Evolutionary conservation across 2,888 invertebrate species (phyloP), one percentile per base, ranked within the genome.

Genomic region (Melanchra persicariae): DNA sequence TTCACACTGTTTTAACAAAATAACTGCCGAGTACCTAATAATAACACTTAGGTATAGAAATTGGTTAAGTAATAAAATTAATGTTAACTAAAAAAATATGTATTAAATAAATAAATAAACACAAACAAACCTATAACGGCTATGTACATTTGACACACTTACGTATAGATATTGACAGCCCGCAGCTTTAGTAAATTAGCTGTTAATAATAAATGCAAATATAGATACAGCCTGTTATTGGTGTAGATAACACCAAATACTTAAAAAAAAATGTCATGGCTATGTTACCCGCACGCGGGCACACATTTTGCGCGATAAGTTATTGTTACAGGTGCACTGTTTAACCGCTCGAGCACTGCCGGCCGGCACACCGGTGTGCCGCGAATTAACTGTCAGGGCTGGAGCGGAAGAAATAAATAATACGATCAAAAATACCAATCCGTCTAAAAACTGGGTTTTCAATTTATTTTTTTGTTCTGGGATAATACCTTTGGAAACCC

Each of bases 271-370:
- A 59, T n/a, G 2, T 8, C n/a, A 40, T 47, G 9, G 22, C n/a
- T 17, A 47, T 59, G 45, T 49, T 37, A 59, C 63, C 78, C 49
- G 63, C 78, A 77, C 9, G 58, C 75, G 8, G 37, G 24, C 1
- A 58, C n/a, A 22, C 19, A 74, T 43, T 54, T 75, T 9, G 17
- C 12, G 49, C 12, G 26, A 62, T 40, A 10, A 62, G 70, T 52
- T 43, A 75, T 54, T 30, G 37, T n/a, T 43, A 40, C 9, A 19
- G 3, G 12, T 30, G 54, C 7, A n/a, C n/a, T 40, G 40, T 0
- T 17, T 0, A 40, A 52, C 30, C 3, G 30, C 5, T n/a, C n/a
- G n/a, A n/a, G n/a, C n/a, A n/a, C n/a, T n/a, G n/a, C n/a, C n/a
- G n/a, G n/a, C n/a, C n/a, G n/a, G n/a, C n/a, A n/a, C n/a, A n/a